Evolutionary conservation across 2,888 invertebrate species (phyloP).

Genomic region (Plutella xylostella): DNA sequence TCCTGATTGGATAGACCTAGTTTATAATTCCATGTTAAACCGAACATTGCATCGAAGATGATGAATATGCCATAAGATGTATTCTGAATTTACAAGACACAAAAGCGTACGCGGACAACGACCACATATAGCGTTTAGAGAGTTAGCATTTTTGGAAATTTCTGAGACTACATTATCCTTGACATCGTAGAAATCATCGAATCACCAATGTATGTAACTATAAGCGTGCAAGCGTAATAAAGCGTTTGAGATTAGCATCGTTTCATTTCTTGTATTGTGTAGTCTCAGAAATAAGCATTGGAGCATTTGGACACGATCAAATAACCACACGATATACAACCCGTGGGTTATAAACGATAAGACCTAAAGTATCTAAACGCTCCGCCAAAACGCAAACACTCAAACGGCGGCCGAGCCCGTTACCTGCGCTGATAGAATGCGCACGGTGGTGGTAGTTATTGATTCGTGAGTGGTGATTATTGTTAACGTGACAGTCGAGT

Average conservation of each 20-base stretch:
- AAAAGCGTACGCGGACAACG: constrained; percentile 53
- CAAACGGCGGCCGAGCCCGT: constrained; percentile 26
- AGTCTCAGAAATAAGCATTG: background rate
- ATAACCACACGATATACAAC: background rate
- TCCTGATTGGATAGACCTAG: too few species aligned
- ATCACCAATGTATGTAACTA: constrained; percentile 17
- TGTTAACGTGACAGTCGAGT: constrained; percentile 55
- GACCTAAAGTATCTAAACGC: background rate
- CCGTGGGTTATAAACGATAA: background rate
- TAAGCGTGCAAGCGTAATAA: constrained; percentile 29
- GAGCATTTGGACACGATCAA: background rate
- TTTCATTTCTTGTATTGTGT: background rate
- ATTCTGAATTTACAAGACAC: constrained; percentile 30
- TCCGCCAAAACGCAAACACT: background rate
- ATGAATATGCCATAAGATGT: background rate
- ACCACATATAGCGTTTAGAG: constrained; percentile 36
- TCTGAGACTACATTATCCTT: constrained; percentile 2
- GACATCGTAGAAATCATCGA: too few species aligned
- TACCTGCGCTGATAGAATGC: constrained; percentile 51
- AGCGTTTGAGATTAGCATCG: background rate
- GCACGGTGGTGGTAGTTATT: constrained; percentile 68
- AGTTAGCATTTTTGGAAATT: constrained; percentile 31
- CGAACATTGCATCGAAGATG: too few species aligned
- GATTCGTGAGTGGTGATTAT: constrained; percentile 57
- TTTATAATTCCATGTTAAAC: too few species aligned